Evolutionary conservation across 1,140 invertebrate species (phyloP).

Genomic region (Pseudomyrmex concolor): DNA sequence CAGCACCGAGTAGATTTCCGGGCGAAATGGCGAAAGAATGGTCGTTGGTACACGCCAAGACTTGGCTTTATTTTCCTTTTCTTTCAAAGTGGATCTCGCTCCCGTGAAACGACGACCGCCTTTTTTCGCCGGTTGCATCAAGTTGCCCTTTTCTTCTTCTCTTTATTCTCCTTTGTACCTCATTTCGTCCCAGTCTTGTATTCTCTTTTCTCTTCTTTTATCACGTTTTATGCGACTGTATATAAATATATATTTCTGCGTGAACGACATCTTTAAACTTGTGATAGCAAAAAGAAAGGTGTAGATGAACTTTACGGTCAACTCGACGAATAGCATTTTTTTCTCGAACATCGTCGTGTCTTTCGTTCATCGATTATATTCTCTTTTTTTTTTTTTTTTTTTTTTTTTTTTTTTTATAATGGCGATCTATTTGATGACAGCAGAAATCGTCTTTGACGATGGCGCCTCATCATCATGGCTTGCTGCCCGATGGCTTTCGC

Average conservation of each 20-base stretch:
- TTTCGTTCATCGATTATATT: neutral
- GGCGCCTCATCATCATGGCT: conserved; percentile 19
- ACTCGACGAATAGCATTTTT: neutral
- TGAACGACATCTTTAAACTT: conserved; percentile 62
- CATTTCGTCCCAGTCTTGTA: neutral
- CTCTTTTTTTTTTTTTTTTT: too few relatives aligned
- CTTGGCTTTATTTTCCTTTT: conserved; percentile 62
- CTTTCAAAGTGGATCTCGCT: conserved; percentile 51
- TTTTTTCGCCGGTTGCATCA: conserved; percentile 54
- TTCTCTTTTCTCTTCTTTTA: conserved; percentile 15
- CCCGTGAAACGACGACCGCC: conserved; percentile 48
- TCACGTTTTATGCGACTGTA: conserved; percentile 27
- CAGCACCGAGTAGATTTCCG: neutral
- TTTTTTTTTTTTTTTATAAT: too few relatives aligned
- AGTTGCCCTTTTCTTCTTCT: conserved; percentile 22
- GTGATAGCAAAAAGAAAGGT: neutral
- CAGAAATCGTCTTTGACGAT: neutral
- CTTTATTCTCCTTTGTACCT: conserved; percentile 1
- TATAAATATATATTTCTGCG: conserved; percentile 67
- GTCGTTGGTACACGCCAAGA: conserved; percentile 21
- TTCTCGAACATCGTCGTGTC: neutral
- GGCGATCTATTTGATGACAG: conserved; percentile 10
- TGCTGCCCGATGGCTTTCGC: neutral
- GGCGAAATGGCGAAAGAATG: conserved; percentile 44
- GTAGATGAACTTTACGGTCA: neutral